phyloP scores from a whole-genome alignment of 1,140 invertebrate species.

The Drosophila biarmipes region DNA sequence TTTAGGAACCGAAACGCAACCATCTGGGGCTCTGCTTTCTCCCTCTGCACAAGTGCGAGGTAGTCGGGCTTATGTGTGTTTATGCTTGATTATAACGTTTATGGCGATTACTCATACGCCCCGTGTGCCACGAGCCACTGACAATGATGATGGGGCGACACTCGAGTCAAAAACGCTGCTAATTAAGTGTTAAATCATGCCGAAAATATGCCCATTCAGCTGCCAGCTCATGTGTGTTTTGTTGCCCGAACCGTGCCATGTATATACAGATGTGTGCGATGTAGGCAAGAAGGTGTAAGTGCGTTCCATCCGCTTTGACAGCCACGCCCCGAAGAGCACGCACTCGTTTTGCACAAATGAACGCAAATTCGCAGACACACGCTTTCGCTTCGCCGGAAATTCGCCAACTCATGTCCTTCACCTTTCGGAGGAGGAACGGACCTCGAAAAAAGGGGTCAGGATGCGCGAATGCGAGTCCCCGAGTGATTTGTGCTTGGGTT shows the following conservation, averaged over 20 bases:
- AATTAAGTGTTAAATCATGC: slow-evolving; percentile 83
- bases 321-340: slow-evolving; percentile 46
- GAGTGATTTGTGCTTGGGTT: slow-evolving; percentile 34
- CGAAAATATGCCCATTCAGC: slow-evolving; percentile 72
- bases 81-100: slow-evolving; percentile 65
- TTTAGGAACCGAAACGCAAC: background rate
- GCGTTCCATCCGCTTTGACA: slow-evolving; percentile 25
- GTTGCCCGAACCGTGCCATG: background rate
- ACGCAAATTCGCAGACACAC: slow-evolving; percentile 44
- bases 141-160: slow-evolving; percentile 61
- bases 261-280: background rate
- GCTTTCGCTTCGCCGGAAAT: slow-evolving; percentile 19
- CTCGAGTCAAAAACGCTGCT: slow-evolving; percentile 75
- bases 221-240: slow-evolving; percentile 11
- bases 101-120: slow-evolving; percentile 72
- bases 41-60: background rate
- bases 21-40: background rate
- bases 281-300: slow-evolving; percentile 9
- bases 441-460: slow-evolving; percentile 1
- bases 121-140: slow-evolving; percentile 38
- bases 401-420: slow-evolving; percentile 33
- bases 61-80: slow-evolving; percentile 30
- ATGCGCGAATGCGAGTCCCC: background rate
- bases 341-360: slow-evolving; percentile 36
- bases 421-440: background rate